Percentiles rank a stretch among this genome's conserved stretches.
Conservation (phyloP, 2,797 vertebrate genomes). For the Diceros bicornis region DNA sequence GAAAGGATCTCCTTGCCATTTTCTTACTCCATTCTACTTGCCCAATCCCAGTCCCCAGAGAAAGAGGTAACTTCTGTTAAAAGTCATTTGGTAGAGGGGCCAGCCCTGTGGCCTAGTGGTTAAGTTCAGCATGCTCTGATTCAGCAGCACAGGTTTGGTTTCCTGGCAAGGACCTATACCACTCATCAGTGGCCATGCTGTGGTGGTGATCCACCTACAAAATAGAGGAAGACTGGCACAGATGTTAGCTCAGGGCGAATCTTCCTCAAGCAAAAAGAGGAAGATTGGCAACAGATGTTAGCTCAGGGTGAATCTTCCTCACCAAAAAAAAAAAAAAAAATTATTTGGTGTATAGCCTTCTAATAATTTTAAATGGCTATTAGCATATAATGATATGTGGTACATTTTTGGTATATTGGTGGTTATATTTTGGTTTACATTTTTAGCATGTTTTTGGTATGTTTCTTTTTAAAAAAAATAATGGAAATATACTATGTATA, state of each 20-base stretch:
- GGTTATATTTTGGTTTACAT: neutral
- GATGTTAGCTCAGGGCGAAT: too few relatives aligned
- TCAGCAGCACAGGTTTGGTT: too few relatives aligned
- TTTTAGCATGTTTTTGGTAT: neutral
- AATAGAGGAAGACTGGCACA: too few relatives aligned
- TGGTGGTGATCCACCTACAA: too few relatives aligned
- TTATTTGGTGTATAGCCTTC: neutral
- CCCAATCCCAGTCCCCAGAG: neutral
- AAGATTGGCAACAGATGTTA: too few relatives aligned
- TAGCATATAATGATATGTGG: neutral
- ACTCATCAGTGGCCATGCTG: too few relatives aligned
- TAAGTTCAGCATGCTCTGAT: too few relatives aligned
- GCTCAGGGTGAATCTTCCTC: too few relatives aligned
- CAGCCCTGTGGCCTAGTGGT: too few relatives aligned
- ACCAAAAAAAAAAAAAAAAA: too few relatives aligned
- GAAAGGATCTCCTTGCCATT: neutral
- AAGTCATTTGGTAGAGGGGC: neutral
- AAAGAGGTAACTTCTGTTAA: neutral
- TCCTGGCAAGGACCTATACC: too few relatives aligned
- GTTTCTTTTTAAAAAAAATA: slow-evolving; percentile 29
- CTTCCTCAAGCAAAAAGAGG: too few relatives aligned
- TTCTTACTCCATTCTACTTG: neutral
- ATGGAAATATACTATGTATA: neutral
- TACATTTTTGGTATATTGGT: neutral
- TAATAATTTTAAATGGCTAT: neutral